Conservation (phyloP, 2,797 vertebrate genomes). For the Varecia variegata region DNA sequence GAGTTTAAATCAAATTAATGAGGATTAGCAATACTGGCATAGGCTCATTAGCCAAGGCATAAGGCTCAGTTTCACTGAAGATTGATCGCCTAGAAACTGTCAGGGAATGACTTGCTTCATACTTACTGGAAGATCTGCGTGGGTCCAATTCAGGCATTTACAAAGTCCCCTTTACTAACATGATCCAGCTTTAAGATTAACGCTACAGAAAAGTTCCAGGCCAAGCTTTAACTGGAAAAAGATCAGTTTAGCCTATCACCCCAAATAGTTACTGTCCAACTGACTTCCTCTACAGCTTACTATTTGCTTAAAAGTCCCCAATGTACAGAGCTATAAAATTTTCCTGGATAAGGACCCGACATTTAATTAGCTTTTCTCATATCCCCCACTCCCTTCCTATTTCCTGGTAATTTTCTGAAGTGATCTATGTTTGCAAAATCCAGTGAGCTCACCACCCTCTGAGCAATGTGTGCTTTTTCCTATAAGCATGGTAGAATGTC, state of each 20-base stretch:
- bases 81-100: constrained; percentile 25
- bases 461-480: not conserved
- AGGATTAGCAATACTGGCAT: not conserved
- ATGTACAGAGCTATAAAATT: constrained; percentile 17
- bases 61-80: constrained; percentile 31
- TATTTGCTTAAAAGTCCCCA: constrained; percentile 63
- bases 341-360: constrained; percentile 51
- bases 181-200: constrained; percentile 13
- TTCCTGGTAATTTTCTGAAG: constrained; percentile 31
- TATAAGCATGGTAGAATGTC: fast-evolving
- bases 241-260: constrained; percentile 73
- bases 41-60: not conserved
- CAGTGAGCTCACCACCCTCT: not conserved
- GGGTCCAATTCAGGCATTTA: constrained; percentile 40
- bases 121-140: constrained; percentile 50
- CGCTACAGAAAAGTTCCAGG: constrained; percentile 36
- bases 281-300: constrained; percentile 54
- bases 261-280: constrained; percentile 48
- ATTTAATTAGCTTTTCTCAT: constrained; percentile 28
- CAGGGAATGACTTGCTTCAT: not conserved
- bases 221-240: constrained; percentile 76
- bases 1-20: constrained; percentile 67
- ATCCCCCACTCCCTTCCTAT: not conserved
- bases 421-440: constrained; percentile 6
- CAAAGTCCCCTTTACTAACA: constrained; percentile 67